Evolutionary conservation across 2,888 invertebrate genomes (phyloP).

Genomic region (Hoplodrina ambigua): DNA sequence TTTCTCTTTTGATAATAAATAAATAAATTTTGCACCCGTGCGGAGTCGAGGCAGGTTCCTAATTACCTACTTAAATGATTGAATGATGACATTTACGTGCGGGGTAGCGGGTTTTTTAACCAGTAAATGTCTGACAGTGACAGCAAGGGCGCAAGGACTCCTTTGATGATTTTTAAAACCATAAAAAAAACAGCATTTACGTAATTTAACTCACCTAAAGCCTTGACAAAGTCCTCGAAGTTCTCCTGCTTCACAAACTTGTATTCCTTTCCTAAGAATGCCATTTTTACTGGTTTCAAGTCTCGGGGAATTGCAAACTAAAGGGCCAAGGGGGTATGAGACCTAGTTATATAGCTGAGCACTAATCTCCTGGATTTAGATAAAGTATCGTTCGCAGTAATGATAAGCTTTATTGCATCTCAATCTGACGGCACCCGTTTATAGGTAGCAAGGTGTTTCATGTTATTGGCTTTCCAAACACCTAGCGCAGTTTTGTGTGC

Average conservation of each 20-base stretch:
- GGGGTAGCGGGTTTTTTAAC: too few relatives aligned
- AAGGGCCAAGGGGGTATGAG: not conserved
- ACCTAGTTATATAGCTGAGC: conserved; percentile 40
- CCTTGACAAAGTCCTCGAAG: conserved; percentile 69
- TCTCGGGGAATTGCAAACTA: conserved; percentile 24
- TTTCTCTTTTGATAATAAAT: too few relatives aligned
- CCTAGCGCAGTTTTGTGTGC: not conserved
- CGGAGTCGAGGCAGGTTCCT: too few relatives aligned
- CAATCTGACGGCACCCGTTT: conserved; percentile 28
- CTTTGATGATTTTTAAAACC: too few relatives aligned
- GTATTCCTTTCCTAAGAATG: conserved; percentile 73
- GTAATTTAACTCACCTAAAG: conserved; percentile 67
- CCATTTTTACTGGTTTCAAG: conserved; percentile 64
- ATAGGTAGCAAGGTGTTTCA: conserved; percentile 11
- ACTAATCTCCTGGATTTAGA: conserved; percentile 46
- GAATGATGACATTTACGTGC: too few relatives aligned
- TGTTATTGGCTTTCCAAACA: conserved; percentile 5
- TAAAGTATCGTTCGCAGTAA: conserved; percentile 18
- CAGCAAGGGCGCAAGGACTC: too few relatives aligned
- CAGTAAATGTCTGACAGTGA: too few relatives aligned
- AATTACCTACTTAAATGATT: too few relatives aligned
- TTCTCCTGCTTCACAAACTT: conserved; percentile 70
- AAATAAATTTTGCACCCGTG: too few relatives aligned
- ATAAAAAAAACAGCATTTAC: too few relatives aligned
- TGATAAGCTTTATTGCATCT: conserved; percentile 57